Percentiles rank a stretch among this genome's conserved stretches.
These are phyloP conservation scores for Phoenicopterus ruber DNA, from an alignment of 2,113 vertebrate species.

Conservation along the genomic window DNA sequence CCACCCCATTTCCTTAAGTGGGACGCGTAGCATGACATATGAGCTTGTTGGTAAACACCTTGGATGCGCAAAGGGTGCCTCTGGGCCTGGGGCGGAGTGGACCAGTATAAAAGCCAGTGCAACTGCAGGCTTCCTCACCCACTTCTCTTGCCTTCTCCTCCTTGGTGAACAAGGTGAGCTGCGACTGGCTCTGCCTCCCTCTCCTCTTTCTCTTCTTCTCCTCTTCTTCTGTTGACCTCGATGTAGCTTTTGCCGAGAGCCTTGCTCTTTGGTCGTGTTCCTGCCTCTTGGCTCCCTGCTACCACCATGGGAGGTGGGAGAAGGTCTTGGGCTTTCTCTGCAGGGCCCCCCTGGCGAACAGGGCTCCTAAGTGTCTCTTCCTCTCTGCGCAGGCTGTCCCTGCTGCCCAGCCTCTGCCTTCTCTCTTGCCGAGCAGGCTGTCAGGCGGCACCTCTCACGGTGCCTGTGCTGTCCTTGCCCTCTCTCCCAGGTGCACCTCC, in stretches of 20 bases:
- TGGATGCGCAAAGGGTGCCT: rapidly evolving
- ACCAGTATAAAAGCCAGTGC: not conserved
- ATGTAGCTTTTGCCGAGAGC: not conserved
- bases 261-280: rapidly evolving
- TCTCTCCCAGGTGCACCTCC: too few relatives aligned
- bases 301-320: rapidly evolving
- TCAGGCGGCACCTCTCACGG: too few relatives aligned
- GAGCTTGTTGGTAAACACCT: not conserved
- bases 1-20: too few relatives aligned
- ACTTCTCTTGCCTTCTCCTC: not conserved
- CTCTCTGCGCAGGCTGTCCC: too few relatives aligned
- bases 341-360: too few relatives aligned
- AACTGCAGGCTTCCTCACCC: not conserved
- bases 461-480: too few relatives aligned
- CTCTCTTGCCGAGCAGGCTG: too few relatives aligned
- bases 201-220: rapidly evolving
- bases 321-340: not conserved
- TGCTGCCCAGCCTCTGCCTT: too few relatives aligned
- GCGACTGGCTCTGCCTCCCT: rapidly evolving
- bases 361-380: too few relatives aligned
- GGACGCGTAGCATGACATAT: not conserved
- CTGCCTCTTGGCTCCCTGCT: too few relatives aligned
- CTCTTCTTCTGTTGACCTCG: rapidly evolving
- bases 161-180: not conserved
- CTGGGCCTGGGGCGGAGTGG: rapidly evolving